phyloP scores from a whole-genome alignment of 1,140 invertebrate genomes.

The Pseudomyrmex gracilis region DNA sequence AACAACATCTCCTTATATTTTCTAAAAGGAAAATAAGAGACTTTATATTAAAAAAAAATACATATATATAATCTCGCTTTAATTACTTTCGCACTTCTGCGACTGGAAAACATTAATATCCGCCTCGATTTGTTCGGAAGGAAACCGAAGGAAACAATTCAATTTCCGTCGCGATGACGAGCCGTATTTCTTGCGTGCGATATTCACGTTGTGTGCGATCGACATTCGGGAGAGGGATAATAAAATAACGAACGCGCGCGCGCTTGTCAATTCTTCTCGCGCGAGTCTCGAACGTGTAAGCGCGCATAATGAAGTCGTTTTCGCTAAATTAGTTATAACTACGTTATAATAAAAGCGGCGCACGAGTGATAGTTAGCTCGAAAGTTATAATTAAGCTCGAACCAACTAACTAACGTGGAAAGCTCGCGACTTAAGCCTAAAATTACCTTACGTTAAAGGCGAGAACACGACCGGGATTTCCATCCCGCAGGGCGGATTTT shows the following conservation, averaged over 20 bases:
- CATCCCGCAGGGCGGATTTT: too few species aligned
- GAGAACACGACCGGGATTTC: conserved; percentile 3
- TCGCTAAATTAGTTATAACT: conserved; percentile 29
- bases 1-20: too few species aligned
- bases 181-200: too few species aligned
- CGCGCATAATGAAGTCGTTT: conserved; percentile 22
- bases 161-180: too few species aligned
- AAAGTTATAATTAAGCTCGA: conserved; percentile 33
- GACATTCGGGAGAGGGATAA: neutral
- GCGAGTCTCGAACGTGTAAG: neutral
- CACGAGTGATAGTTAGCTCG: conserved; percentile 6
- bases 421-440: conserved; percentile 15
- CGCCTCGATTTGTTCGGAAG: too few species aligned
- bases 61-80: too few species aligned
- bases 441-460: neutral
- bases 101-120: too few species aligned
- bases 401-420: conserved; percentile 14
- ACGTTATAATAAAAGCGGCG: neutral
- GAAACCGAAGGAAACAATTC: too few species aligned
- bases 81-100: too few species aligned
- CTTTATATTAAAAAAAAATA: too few species aligned
- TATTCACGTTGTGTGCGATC: neutral
- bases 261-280: neutral
- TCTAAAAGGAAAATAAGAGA: too few species aligned
- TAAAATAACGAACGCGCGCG: neutral